Evolutionary conservation across 2,113 vertebrate species (phyloP).

Genomic region (Chroicocephalus ridibundus): DNA sequence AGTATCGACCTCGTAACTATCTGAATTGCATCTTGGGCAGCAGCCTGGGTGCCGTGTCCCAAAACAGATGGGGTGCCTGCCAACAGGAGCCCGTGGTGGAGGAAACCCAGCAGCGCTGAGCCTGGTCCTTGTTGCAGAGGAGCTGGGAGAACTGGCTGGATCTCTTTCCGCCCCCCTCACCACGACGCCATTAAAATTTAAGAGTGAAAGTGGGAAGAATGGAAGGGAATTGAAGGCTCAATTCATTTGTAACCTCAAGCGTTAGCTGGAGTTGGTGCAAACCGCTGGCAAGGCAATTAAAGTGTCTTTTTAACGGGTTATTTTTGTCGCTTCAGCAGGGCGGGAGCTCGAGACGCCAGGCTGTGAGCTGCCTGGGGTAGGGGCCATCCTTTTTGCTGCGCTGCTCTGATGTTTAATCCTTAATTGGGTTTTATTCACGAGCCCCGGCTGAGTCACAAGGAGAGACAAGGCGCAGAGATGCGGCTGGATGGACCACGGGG

Average conservation of each 20-base stretch:
- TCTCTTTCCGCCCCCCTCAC: neutral
- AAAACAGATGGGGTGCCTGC: neutral
- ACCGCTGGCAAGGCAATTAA: neutral
- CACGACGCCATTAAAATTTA: neutral
- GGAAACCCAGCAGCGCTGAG: neutral
- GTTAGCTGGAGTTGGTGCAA: neutral
- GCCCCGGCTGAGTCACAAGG: fast-evolving
- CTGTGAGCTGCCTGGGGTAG: neutral
- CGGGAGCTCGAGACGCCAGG: neutral
- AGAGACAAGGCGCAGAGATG: neutral
- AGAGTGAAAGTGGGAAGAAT: neutral
- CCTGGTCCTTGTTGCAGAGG: neutral
- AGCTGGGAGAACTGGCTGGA: neutral
- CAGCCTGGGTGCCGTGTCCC: neutral
- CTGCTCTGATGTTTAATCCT: neutral
- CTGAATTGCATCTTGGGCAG: neutral
- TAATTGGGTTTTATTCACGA: neutral
- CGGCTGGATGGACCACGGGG: fast-evolving
- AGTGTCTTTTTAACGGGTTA: neutral
- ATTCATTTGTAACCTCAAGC: neutral
- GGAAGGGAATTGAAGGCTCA: neutral
- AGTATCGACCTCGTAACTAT: fast-evolving
- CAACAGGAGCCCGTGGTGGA: fast-evolving
- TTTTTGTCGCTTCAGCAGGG: neutral
- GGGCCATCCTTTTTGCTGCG: neutral